Base-by-base conservation (phyloP, 2,113 vertebrate species). In the Pimephales promelas region DNA sequence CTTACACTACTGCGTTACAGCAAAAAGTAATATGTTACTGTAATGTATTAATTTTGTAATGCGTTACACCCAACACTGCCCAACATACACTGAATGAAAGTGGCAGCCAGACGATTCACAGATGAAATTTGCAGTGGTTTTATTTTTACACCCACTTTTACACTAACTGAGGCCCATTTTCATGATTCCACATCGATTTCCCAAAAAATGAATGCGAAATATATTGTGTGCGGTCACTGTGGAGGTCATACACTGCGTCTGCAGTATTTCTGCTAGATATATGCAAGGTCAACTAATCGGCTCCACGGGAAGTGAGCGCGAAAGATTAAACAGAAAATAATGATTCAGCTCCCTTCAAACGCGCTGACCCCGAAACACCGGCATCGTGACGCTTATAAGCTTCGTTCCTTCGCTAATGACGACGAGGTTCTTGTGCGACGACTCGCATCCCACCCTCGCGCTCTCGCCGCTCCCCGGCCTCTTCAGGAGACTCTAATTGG, bases 401-500 rank as follows among this genome's bases (percentile, higher is more conserved):
- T 79, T 66, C 13, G 5, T 28, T 79, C 40, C n/a, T 28, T 20
- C 8, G 9, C 43, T 79, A 79, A 79, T 79, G 59, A 34, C 4
- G 26, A 14, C 18, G 6, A 31, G 59, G 43, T n/a, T 47, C 40
- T 49, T 10, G 1, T 22, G 45, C 1, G 8, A 40, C 5, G 31
- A 7, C 3, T 57, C 36, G 11, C 8, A 59, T 36, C 10, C 10
- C 74, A 36, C 74, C 52, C 54, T 76, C 5, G 0, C 0, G 20
- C 31, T 36, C 73, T 36, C 10, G 10, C 5, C 3, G 64, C 24
- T 31, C 68, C 68, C 26, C 4, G 34, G 83, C 68, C 31, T 68
- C 24, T 36, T 79, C 72, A 28, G 22, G 57, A 74, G 71, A 40
- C 54, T 86, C 83, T 94, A 93, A 94, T 93, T 92, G 89, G 90